phyloP scores from a whole-genome alignment of 2,797 vertebrate genomes.

The Rhynchonycteris naso region DNA sequence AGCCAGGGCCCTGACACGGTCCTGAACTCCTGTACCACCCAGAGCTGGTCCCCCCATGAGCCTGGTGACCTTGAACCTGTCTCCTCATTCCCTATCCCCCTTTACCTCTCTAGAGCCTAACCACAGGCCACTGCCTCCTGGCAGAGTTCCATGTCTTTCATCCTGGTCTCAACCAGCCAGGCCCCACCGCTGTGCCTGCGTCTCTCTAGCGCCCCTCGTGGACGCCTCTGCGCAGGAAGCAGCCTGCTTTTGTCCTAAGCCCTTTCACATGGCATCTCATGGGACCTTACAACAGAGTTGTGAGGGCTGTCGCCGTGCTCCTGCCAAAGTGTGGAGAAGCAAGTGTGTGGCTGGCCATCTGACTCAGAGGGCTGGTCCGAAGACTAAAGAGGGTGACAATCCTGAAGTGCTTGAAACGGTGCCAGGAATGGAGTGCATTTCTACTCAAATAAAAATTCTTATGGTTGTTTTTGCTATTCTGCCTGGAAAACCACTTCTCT shows the following conservation, averaged over 20 bases:
- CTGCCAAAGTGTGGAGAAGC: background rate
- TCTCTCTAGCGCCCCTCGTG: background rate
- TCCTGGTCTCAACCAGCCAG: background rate
- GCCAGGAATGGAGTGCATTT: background rate
- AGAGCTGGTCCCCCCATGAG: background rate
- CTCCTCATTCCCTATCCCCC: background rate
- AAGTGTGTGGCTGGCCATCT: background rate
- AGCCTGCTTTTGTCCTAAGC: background rate
- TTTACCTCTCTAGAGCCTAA: background rate
- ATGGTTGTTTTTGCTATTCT: background rate
- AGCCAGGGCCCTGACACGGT: background rate
- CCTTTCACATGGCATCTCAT: background rate
- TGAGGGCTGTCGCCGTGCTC: background rate
- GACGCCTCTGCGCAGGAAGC: background rate
- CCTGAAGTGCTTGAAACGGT: background rate
- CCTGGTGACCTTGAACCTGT: background rate
- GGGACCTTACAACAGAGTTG: background rate
- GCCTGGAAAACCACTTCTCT: background rate
- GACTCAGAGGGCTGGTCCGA: background rate
- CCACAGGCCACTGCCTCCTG: background rate
- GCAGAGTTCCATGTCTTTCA: background rate
- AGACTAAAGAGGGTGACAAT: too few species aligned
- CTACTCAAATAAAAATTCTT: background rate
- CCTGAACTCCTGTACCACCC: background rate
- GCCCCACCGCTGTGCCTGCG: background rate